Evolutionary conservation across 1,140 invertebrate genomes (phyloP).

Genomic region (Aporrectodea caliginosa): DNA sequence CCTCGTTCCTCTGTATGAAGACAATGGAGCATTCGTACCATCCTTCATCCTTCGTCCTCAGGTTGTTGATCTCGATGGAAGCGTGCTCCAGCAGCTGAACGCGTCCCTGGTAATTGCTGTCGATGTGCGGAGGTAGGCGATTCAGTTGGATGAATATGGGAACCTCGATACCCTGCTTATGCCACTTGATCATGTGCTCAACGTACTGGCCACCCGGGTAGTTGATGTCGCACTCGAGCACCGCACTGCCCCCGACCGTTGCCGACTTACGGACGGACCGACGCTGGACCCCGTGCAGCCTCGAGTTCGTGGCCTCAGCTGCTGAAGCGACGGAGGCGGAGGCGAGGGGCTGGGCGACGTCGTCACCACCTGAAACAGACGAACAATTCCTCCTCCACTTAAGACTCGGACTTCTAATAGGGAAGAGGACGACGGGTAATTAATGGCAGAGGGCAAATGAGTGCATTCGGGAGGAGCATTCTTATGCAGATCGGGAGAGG

Average conservation of each 20-base stretch:
- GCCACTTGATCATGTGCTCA: conserved; percentile 32
- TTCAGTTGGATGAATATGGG: conserved; percentile 64
- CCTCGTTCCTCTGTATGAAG: conserved; percentile 66
- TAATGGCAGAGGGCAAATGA: no score
- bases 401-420: no score
- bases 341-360: no score
- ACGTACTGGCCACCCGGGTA: conserved; percentile 26
- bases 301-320: not conserved
- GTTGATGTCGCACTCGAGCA: conserved; percentile 32
- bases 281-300: not conserved
- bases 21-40: conserved; percentile 96
- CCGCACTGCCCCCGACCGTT: conserved; percentile 21
- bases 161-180: conserved; percentile 33
- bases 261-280: conserved; percentile 28
- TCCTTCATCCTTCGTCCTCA: conserved; percentile 84
- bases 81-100: conserved; percentile 78
- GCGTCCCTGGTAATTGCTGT: conserved; percentile 83
- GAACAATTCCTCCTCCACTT: no score
- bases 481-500: no score
- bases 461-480: no score
- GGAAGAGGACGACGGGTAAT: no score
- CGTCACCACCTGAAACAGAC: no score
- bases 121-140: conserved; percentile 89
- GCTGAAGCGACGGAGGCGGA: no score
- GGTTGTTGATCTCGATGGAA: conserved; percentile 88